phyloP scores from a whole-genome alignment of 2,113 vertebrate species.

The Stercorarius parasiticus region DNA sequence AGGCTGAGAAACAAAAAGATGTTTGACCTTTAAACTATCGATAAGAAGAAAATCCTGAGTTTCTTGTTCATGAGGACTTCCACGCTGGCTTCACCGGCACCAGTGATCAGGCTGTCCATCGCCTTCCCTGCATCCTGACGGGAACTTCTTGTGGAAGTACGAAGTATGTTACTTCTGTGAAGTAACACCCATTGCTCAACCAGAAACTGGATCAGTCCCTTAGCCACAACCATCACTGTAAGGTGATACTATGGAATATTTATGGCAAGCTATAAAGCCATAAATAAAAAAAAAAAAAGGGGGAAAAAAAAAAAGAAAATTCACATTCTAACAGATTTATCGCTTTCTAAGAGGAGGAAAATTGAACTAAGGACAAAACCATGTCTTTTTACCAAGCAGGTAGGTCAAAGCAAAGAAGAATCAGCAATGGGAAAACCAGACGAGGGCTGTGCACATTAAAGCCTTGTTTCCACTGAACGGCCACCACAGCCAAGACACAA shows the following conservation, averaged over 20 bases:
- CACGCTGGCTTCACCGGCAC: not conserved
- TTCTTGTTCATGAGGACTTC: not conserved
- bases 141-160: not conserved
- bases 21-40: not conserved
- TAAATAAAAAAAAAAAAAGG: not conserved
- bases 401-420: not conserved
- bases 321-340: not conserved
- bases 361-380: not conserved
- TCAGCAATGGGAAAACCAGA: conserved; percentile 4
- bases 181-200: not conserved
- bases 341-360: not conserved
- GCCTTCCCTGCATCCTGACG: not conserved
- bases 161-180: no score
- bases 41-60: not conserved
- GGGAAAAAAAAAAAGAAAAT: not conserved
- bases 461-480: not conserved
- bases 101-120: not conserved
- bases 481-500: not conserved
- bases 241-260: not conserved
- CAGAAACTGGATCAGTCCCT: not conserved
- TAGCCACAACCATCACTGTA: not conserved
- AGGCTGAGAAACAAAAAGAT: not conserved
- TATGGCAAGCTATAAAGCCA: not conserved
- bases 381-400: not conserved
- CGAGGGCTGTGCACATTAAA: not conserved